Percentiles rank a stretch among this genome's conserved stretches.
Conservation (phyloP, 2,113 vertebrate genomes). For the Atractosteus spatula region DNA sequence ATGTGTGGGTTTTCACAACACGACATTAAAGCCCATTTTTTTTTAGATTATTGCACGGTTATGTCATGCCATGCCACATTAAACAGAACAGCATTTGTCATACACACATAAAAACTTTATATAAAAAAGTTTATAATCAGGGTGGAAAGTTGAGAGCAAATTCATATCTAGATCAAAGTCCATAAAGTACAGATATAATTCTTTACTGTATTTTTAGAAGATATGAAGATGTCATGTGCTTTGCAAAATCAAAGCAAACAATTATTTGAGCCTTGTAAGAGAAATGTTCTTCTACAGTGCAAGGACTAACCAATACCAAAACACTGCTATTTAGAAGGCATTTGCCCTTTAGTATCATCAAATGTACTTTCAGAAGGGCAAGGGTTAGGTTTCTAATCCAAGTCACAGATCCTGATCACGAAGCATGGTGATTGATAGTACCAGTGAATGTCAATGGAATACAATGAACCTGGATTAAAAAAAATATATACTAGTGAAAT, state of each 20-base stretch:
- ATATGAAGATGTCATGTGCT: no score
- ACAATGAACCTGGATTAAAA: no score
- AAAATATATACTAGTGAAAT: no score
- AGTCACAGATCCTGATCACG: no score
- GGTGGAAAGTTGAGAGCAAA: slow-evolving; percentile 3
- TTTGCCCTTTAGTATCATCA: no score
- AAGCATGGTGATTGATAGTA: no score
- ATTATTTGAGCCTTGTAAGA: no score
- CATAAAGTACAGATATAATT: slow-evolving; percentile 13
- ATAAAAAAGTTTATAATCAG: slow-evolving; percentile 31
- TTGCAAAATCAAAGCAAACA: no score
- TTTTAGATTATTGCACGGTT: slow-evolving; percentile 37
- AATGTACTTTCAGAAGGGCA: no score
- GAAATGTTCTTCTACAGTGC: neutral
- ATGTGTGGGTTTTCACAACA: slow-evolving; percentile 22
- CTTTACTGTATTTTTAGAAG: neutral
- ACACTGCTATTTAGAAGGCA: no score
- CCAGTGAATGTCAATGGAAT: no score
- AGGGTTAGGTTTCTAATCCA: no score
- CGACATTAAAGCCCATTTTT: slow-evolving; percentile 48
- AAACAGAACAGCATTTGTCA: slow-evolving; percentile 46
- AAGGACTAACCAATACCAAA: neutral
- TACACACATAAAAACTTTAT: slow-evolving; percentile 32
- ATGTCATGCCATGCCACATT: slow-evolving; percentile 55
- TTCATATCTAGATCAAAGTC: slow-evolving; percentile 20